Evolutionary conservation across 1,140 invertebrate species (phyloP).

Genomic region (Platyura marginata): DNA sequence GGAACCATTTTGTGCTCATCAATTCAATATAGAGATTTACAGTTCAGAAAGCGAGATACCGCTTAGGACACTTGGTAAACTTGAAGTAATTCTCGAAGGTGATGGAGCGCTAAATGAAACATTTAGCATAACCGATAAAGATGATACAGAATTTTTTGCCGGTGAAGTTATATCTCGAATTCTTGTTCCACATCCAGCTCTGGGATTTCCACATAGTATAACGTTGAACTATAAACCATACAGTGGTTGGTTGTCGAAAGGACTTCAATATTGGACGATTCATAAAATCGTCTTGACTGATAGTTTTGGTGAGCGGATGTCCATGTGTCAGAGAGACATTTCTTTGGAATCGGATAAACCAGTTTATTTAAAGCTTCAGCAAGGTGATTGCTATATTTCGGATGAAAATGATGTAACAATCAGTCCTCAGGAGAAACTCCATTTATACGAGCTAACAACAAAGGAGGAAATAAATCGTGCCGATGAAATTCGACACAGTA

Average conservation of each 20-base stretch:
- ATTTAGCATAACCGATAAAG: conserved; percentile 68
- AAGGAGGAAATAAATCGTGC: not conserved
- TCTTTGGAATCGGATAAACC: conserved; percentile 53
- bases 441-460: not conserved
- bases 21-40: conserved; percentile 66
- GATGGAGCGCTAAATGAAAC: conserved; percentile 69
- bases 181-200: conserved; percentile 69
- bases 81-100: conserved; percentile 68
- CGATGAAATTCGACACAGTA: not conserved
- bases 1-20: conserved; percentile 84
- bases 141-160: conserved; percentile 54
- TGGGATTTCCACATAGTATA: conserved; percentile 47
- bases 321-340: conserved; percentile 56
- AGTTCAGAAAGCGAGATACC: conserved; percentile 52
- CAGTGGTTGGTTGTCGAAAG: conserved; percentile 80
- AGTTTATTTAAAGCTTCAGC: conserved; percentile 47
- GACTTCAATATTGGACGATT: conserved; percentile 54
- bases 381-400: conserved; percentile 52
- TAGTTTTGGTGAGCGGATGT: conserved; percentile 64
- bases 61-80: conserved; percentile 40
- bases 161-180: conserved; percentile 56
- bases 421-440: conserved; percentile 1
- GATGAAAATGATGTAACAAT: conserved; percentile 15
- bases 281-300: conserved; percentile 71
- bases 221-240: conserved; percentile 74